These are phyloP conservation scores for Petrolisthes cinctipes DNA, from an alignment of 2,888 invertebrate species.

Conservation along the genomic window DNA sequence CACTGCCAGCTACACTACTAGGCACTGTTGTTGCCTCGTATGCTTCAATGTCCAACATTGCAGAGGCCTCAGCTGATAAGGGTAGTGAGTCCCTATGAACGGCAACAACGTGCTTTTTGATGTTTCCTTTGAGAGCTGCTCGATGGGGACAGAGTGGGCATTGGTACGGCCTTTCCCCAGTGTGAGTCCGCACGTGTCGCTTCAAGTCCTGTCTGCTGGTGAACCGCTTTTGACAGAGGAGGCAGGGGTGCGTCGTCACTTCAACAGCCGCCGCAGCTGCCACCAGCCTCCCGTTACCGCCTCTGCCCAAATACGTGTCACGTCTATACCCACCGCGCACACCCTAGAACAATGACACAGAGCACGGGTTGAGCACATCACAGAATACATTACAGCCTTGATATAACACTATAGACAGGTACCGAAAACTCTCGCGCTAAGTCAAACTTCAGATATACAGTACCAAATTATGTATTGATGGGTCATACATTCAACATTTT, in stretches of 20 bases:
- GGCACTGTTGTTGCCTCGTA: neutral
- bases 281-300: conserved; percentile 19
- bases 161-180: conserved; percentile 90
- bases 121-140: conserved; percentile 55
- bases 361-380: conserved; percentile 16
- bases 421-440: neutral
- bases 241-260: conserved; percentile 73
- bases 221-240: conserved; percentile 92
- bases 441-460: neutral
- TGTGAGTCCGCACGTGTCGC: conserved; percentile 93
- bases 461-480: too few relatives aligned
- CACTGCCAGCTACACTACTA: neutral
- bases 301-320: conserved; percentile 33
- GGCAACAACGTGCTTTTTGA: conserved; percentile 53
- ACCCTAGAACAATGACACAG: conserved; percentile 48
- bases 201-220: conserved; percentile 95
- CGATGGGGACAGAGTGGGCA: conserved; percentile 82
- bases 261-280: conserved; percentile 21
- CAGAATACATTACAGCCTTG: neutral
- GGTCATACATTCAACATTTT: too few relatives aligned
- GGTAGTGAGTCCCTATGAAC: conserved; percentile 42
- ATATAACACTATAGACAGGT: too few relatives aligned
- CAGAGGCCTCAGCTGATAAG: conserved; percentile 5
- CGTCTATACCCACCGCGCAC: conserved; percentile 48
- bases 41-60: conserved; percentile 4